Evolutionary conservation across 2,797 vertebrate species (phyloP), one percentile per base, ranked within the genome.

Genomic region (Darevskia nairensis): DNA sequence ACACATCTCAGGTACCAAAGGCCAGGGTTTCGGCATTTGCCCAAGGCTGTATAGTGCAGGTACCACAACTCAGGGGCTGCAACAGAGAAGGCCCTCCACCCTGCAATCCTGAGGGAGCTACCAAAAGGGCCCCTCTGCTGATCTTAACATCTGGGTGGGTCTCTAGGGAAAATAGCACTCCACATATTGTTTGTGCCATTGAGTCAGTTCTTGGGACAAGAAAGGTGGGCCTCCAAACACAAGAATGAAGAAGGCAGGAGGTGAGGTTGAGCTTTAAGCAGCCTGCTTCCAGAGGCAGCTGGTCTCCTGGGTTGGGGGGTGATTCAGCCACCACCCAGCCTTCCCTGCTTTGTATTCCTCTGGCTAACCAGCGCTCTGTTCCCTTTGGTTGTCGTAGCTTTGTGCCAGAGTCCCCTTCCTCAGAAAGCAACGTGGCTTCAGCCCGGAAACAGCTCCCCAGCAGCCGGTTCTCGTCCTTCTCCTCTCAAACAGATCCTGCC

Each of bases 391-490:
- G 0, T 29, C 35, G 23, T 88, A 97, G 97, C 84, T 89, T 96
- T 64, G 95, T 78, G 27, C 93, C 93, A 0, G 96, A 96, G 23
- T 96, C 96, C 3, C 94, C 96, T 0, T 97, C 94, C 82, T 95
- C 94, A 0, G 96, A 96, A 69, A 94, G 93, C 0, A 92, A 95
- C 21, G 84, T n/a, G 0, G 3, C 86, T 0, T 85, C 95, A 0
- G 82, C 82, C 0, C 69, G 93, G 55, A 96, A 91, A 78, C 96
- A 91, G n/a, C 87, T 91, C 39, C 76, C 95, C 0, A n/a, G 89
- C 44, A 95, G 96, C 93, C 95, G 81, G 69, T 61, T 95, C 0
- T 96, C 96, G 0, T 97, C 96, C 0, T 92, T 96, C 88, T 97
- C 96, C 80, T 95, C 96, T 0, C 96, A 95, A 0, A 92, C 96